phyloP scores from a whole-genome alignment of 2,113 vertebrate genomes.

The Chlorodrepanis virens region DNA sequence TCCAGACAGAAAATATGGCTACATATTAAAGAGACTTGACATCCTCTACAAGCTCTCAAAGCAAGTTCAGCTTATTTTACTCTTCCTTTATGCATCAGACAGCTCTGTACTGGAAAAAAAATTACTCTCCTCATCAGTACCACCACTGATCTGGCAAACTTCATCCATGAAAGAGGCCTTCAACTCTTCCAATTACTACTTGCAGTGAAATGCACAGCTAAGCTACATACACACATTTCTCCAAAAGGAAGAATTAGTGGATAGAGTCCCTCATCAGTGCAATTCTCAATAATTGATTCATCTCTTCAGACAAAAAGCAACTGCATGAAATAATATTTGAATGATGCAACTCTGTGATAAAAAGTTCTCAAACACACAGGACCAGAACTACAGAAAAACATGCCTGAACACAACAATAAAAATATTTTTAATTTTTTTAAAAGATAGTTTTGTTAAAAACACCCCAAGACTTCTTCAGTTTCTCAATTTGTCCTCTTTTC shows the following conservation, averaged over 20 bases:
- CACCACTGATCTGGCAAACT: background rate
- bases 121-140: background rate
- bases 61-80: background rate
- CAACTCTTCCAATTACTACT: background rate
- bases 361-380: background rate
- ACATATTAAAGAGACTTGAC: background rate
- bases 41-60: background rate
- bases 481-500: background rate
- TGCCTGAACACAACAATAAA: background rate
- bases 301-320: background rate
- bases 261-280: background rate
- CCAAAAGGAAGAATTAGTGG: background rate
- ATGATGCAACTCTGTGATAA: background rate
- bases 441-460: background rate
- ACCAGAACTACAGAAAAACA: background rate
- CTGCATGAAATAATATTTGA: background rate
- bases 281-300: background rate
- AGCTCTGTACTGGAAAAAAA: background rate
- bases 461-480: background rate
- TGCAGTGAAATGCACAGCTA: background rate
- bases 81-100: background rate
- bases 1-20: background rate
- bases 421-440: background rate
- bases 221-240: background rate
- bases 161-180: background rate